Conservation (phyloP, 2,888 invertebrate species). For the Spisula subtruncata region DNA sequence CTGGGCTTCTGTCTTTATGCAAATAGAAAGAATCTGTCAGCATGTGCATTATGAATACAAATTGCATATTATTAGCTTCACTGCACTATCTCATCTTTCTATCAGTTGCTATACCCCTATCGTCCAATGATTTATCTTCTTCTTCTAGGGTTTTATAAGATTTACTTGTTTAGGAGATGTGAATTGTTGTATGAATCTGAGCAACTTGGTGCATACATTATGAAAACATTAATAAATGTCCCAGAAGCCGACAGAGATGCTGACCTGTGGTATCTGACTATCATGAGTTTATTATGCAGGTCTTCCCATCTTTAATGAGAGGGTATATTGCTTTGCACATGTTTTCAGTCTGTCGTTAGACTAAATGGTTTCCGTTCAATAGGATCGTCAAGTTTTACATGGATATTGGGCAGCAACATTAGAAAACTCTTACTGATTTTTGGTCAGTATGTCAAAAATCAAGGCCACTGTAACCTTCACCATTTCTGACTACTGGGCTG, state of each 20-base stretch:
- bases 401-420: too few relatives aligned
- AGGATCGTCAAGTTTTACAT: too few relatives aligned
- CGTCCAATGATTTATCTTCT: not conserved
- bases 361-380: too few relatives aligned
- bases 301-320: too few relatives aligned
- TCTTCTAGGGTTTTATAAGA: not conserved
- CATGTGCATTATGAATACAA: constrained; percentile 48
- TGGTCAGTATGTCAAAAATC: too few relatives aligned
- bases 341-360: too few relatives aligned
- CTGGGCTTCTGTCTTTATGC: constrained; percentile 29
- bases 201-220: not conserved
- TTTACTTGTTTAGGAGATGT: not conserved
- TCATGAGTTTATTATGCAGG: too few relatives aligned
- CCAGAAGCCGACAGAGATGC: not conserved
- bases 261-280: not conserved
- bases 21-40: constrained; percentile 38
- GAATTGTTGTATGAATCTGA: not conserved
- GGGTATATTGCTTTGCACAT: too few relatives aligned
- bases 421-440: too few relatives aligned
- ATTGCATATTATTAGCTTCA: constrained; percentile 48
- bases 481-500: too few relatives aligned
- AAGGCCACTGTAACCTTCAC: too few relatives aligned
- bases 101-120: not conserved
- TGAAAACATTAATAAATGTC: not conserved
- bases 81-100: constrained; percentile 30